Percentiles rank a stretch among this genome's conserved stretches.
Evolutionary conservation across 2,888 invertebrate species (phyloP).

Genomic region (Drosophila pegasa): DNA sequence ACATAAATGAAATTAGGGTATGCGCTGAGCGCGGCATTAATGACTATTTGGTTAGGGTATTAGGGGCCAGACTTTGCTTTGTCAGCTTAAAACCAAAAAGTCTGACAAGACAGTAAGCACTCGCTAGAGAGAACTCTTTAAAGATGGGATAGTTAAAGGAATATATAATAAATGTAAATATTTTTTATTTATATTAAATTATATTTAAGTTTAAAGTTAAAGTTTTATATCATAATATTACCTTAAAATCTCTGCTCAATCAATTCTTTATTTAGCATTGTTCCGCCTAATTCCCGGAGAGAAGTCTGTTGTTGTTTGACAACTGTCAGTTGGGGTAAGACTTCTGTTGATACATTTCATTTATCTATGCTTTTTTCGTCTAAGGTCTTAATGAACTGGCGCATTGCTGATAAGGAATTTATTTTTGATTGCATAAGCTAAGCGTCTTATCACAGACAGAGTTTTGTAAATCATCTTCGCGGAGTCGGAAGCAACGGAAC

Average conservation of each 20-base stretch:
- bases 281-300: neutral
- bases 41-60: neutral
- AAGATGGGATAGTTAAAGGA: neutral
- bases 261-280: neutral
- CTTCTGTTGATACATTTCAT: neutral
- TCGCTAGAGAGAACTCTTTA: neutral
- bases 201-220: neutral
- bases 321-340: conserved; percentile 19
- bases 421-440: conserved; percentile 28
- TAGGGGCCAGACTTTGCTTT: neutral
- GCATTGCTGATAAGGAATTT: conserved; percentile 42
- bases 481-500: conserved; percentile 15
- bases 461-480: conserved; percentile 1
- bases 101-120: neutral
- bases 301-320: conserved; percentile 15
- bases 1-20: neutral
- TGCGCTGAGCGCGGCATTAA: neutral
- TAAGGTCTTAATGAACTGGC: conserved; percentile 23
- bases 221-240: neutral
- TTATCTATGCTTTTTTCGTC: neutral
- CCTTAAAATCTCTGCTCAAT: neutral
- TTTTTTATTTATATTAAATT: no score
- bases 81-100: neutral
- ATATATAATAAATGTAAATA: neutral
- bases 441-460: conserved; percentile 33